Base-by-base conservation (phyloP, 1,140 invertebrate genomes). In the silkworm (Bombyx mori) region DNA sequence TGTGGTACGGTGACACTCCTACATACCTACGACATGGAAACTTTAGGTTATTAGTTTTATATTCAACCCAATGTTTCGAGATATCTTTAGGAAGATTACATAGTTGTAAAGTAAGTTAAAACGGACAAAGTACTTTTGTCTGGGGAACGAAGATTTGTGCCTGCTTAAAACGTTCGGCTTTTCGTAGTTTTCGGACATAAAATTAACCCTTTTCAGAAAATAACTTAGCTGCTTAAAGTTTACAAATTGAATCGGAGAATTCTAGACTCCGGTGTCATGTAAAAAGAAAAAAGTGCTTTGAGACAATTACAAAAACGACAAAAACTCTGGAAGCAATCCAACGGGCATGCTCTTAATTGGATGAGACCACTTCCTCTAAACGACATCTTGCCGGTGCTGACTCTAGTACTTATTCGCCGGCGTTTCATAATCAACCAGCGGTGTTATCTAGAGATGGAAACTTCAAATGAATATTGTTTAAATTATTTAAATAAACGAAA, bases 301-400 rank as follows among this genome's bases (percentile, higher is more conserved):
- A 76, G 74, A 82, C 79, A 83, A 84, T 86, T 82, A 77, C 71
- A 82, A 83, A 83, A 81, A 77, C 71, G 75, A 75, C 76, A 81
- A 77, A 82, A 79, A 74, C 70, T 70, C 69, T 78, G 73, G 66
- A 76, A 84, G 75, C 79, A 79, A 80, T 82, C 79, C 79, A 83
- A 65, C 62, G 73, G 63, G 75, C 69, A 67, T 72, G 71, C 77
- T 84, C 76, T 80, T 86, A 82, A 86, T 86, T 86, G 79, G 79
- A 86, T 82, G 81, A 80, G 75, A 82, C 74, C 75, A 78, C 73
- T 82, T 82, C 72, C 75, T 80, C 73, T 79, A 81, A 83, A 82
- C 73, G 81, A 76, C 73, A 80, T 74, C 67, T 60, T 65, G 68
- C 58, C 62, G 52, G 57, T 64, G 52, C 58, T 22, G 47, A 44